A percentile compares a stretch with the other conserved stretches of the same genome.
phyloP scores from a whole-genome alignment of 2,797 vertebrate genomes.

The Sebastes miniatus region DNA sequence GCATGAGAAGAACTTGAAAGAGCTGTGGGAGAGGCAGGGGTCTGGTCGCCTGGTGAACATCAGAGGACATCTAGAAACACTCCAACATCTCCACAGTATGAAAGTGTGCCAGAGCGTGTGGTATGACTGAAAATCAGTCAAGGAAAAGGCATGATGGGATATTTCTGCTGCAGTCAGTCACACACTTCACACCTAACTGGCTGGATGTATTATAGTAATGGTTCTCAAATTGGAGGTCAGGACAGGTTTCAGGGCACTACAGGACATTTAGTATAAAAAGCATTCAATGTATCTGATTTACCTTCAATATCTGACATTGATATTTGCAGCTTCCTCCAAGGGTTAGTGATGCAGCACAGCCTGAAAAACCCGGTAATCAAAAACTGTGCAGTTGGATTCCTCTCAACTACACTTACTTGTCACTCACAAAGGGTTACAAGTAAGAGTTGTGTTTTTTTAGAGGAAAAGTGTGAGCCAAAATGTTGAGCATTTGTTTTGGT shows the following conservation, averaged over 20 bases:
- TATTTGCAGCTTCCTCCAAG: background rate
- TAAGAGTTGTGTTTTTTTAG: background rate
- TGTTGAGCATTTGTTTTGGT: slow-evolving; percentile 1
- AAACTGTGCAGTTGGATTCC: slow-evolving; percentile 3
- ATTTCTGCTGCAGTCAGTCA: slow-evolving; percentile 18
- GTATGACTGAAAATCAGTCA: slow-evolving; percentile 14
- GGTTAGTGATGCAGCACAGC: background rate
- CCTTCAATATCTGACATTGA: background rate
- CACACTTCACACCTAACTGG: slow-evolving; percentile 26
- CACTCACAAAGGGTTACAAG: slow-evolving; percentile 21
- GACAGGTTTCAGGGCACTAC: background rate
- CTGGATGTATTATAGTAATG: background rate
- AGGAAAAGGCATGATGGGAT: slow-evolving; percentile 40
- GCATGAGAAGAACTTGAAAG: slow-evolving; percentile 54
- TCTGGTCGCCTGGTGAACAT: slow-evolving; percentile 45
- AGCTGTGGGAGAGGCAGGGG: slow-evolving; percentile 16
- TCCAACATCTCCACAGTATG: slow-evolving; percentile 10
- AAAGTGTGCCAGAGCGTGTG: slow-evolving; percentile 20
- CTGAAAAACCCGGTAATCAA: background rate
- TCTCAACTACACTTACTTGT: slow-evolving; percentile 18
- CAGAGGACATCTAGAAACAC: slow-evolving; percentile 48
- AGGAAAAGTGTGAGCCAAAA: background rate
- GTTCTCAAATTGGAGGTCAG: slow-evolving; percentile 6
- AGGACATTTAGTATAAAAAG: background rate
- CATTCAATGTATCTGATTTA: background rate